phyloP scores from a whole-genome alignment of 2,113 vertebrate species.

The Aix galericulata region DNA sequence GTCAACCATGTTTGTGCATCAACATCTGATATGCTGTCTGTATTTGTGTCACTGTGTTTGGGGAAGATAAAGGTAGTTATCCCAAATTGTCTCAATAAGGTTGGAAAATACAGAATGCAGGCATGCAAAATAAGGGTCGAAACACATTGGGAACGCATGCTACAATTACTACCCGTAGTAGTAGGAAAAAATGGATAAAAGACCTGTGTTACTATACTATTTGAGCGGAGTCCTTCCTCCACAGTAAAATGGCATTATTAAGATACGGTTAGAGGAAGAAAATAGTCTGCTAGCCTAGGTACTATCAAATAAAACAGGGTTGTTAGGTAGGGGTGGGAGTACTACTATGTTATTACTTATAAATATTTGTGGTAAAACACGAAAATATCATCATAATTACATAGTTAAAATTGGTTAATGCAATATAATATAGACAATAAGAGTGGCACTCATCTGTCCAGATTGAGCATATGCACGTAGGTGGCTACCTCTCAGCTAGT shows the following conservation, averaged over 20 bases:
- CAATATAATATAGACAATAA: background rate
- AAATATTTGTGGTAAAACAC: background rate
- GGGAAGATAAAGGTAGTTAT: conserved; percentile 2
- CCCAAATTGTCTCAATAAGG: background rate
- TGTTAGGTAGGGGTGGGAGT: background rate
- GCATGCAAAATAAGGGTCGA: background rate
- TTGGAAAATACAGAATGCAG: background rate
- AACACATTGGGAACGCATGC: background rate
- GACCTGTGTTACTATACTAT: background rate
- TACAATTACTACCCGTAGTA: background rate
- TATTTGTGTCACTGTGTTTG: rapidly evolving
- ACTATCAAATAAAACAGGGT: background rate
- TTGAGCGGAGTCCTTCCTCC: background rate
- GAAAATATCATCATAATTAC: background rate
- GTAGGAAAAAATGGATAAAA: background rate
- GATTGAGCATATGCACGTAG: background rate
- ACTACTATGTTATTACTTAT: background rate
- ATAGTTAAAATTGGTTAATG: conserved; percentile 17
- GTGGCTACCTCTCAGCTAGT: background rate
- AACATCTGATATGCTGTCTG: background rate
- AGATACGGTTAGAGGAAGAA: background rate
- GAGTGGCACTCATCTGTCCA: background rate
- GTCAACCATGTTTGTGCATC: conserved; percentile 27
- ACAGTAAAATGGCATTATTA: background rate
- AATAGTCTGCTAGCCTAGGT: rapidly evolving